Evolutionary conservation across 2,888 invertebrate genomes (phyloP).

Genomic region (Branchinecta sandiegonensis): DNA sequence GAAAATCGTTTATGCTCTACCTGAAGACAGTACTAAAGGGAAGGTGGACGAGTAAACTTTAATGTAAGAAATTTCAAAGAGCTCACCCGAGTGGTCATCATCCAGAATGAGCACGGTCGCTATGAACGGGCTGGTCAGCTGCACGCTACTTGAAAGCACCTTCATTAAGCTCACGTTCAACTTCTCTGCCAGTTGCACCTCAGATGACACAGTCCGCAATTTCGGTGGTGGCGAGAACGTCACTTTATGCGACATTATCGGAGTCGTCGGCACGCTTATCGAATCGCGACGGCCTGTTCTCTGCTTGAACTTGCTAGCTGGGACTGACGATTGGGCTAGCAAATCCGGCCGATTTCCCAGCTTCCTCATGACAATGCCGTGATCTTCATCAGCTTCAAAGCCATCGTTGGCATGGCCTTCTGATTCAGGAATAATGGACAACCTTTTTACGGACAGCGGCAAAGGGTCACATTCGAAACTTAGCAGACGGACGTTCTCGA

Average conservation of each 20-base stretch:
- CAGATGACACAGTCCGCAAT: neutral
- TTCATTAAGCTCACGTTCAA: neutral
- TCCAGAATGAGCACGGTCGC: slow-evolving; percentile 97
- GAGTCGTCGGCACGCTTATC: slow-evolving; percentile 6
- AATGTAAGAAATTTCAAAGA: neutral
- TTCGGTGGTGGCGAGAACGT: slow-evolving; percentile 32
- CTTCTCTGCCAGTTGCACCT: neutral
- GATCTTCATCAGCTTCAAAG: slow-evolving; percentile 16
- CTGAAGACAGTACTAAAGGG: neutral
- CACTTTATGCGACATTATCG: neutral
- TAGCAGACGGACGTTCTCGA: slow-evolving; percentile 40
- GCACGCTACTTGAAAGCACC: slow-evolving; percentile 40
- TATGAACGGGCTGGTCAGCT: slow-evolving; percentile 67
- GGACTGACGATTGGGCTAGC: slow-evolving; percentile 17
- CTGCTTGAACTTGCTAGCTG: neutral
- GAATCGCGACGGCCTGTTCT: neutral
- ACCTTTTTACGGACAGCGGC: slow-evolving; percentile 27
- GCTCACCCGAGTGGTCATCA: slow-evolving; percentile 89
- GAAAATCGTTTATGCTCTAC: too few relatives aligned
- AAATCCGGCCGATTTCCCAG: slow-evolving; percentile 25
- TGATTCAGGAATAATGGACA: slow-evolving; percentile 28
- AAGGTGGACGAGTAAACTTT: neutral
- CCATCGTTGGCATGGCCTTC: slow-evolving; percentile 3
- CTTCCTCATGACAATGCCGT: slow-evolving; percentile 19
- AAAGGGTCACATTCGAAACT: slow-evolving; percentile 27